A percentile compares a stretch with the other conserved stretches of the same genome.
phyloP scores from a whole-genome alignment of 2,113 vertebrate species.

The Caranx ignobilis region DNA sequence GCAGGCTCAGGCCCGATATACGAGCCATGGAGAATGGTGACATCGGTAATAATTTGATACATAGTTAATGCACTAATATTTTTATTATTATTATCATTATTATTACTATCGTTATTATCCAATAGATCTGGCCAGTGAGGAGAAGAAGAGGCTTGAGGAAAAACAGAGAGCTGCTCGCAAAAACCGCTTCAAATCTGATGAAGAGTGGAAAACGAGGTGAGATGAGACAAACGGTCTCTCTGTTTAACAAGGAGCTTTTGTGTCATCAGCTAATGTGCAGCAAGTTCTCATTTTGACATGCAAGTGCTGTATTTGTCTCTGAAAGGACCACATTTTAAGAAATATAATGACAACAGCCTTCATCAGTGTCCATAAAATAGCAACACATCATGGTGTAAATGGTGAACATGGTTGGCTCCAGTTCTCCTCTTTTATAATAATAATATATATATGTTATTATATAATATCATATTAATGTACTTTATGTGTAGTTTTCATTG shows the following conservation, averaged over 20 bases:
- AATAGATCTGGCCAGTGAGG: constrained; percentile 94
- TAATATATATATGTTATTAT: no score
- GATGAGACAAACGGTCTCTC: constrained; percentile 16
- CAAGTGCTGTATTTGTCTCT: no score
- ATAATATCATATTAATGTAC: not conserved
- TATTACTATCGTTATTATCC: not conserved
- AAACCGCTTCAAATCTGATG: constrained; percentile 90
- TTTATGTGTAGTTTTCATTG: not conserved
- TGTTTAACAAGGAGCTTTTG: not conserved
- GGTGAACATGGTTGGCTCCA: not conserved
- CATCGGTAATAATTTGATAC: constrained; percentile 86
- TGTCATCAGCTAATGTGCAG: not conserved
- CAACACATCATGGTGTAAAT: not conserved
- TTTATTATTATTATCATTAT: not conserved
- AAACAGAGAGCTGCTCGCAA: constrained; percentile 96
- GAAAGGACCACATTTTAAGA: not conserved
- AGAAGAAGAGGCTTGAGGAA: constrained; percentile 98
- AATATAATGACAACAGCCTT: not conserved
- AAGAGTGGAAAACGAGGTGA: constrained; percentile 93
- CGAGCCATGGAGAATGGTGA: constrained; percentile 98
- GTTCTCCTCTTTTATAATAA: no score
- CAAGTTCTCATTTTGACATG: constrained; percentile 1
- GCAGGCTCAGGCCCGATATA: constrained; percentile 94
- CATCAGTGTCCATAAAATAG: not conserved
- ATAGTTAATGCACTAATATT: fast-evolving